Base-by-base conservation (phyloP, 2,888 invertebrate species). In the Drosophila fungiperda region DNA sequence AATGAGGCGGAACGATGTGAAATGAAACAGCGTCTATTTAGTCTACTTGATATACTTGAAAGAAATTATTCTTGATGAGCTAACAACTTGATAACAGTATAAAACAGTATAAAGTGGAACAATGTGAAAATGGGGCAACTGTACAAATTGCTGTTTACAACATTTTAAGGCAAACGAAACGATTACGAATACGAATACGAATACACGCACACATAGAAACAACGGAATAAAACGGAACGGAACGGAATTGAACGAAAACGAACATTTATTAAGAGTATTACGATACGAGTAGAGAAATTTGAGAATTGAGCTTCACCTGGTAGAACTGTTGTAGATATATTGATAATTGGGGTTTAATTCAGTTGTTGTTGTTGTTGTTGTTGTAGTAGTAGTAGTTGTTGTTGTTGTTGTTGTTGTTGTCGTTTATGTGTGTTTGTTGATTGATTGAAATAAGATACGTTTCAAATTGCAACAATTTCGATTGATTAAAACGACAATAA, bases 281-380 rank as follows among this genome's bases (percentile, higher is more conserved):
- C 79, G 69, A 68, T 82, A 76, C 80, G 75, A 68, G 76, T 73
- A 64, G 55, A 65, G 71, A 76, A 75, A 80, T 86, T 79, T 79
- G 61, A 83, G 78, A 87, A 73, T 87, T 86, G 91, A 89, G 84
- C 87, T 87, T 91, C 90, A 91, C 90, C 91, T 91, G 90, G 90
- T 91, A 91, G 87, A 91, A 91, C 90, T 91, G 91, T 89, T 80
- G 89, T 89, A 73, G 82, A 78, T 75, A 50, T 77, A 12, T 82
- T 73, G 72, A 69, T 40, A 50, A 66, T 78, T 63, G 50, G 49
- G 58, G 58, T 67, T 60, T 63, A 53, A 61, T 67, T 70, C 71
- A 57, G 73, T 87, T 70, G 74, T 77, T 65, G 65, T 81, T 67
- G 54, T 67, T 40, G 36, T 68, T 40, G 55, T 73, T 62, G 42